Percentiles rank a stretch among this genome's conserved stretches.
Evolutionary conservation across 1,140 invertebrate genomes (phyloP).

Genomic region (Macrocentrus cingulum): DNA sequence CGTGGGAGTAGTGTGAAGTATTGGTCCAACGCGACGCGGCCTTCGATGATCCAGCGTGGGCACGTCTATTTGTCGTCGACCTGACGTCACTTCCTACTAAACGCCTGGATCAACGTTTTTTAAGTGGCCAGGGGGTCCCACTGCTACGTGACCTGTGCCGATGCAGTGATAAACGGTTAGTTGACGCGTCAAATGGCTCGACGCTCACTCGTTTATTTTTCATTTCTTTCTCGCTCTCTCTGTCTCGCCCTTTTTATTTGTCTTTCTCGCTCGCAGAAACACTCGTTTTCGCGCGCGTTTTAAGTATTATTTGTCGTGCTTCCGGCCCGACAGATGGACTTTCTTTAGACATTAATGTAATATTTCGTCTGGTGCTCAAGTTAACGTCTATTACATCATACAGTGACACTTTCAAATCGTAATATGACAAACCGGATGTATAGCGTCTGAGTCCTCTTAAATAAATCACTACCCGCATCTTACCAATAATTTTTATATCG

Average conservation of each 20-base stretch:
- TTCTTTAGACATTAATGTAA: no score
- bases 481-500: conserved; percentile 35
- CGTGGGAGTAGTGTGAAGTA: background rate
- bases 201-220: conserved; percentile 22
- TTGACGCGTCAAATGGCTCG: conserved; percentile 33
- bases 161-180: conserved; percentile 52
- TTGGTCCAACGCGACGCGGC: background rate
- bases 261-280: conserved; percentile 27
- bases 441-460: conserved; percentile 49
- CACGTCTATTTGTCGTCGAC: conserved; percentile 11
- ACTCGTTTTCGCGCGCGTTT: conserved; percentile 18
- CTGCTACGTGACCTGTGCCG: conserved; percentile 48
- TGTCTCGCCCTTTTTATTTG: conserved; percentile 21
- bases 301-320: conserved; percentile 7
- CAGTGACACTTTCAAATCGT: conserved; percentile 39
- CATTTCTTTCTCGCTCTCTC: conserved; percentile 24
- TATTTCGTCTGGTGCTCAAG: no score
- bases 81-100: conserved; percentile 54
- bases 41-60: conserved; percentile 5
- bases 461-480: conserved; percentile 59
- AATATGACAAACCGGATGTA: conserved; percentile 58
- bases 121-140: conserved; percentile 46
- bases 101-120: conserved; percentile 43
- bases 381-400: no score
- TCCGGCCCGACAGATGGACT: no score